Percentiles rank a stretch among this genome's conserved stretches.
Evolutionary conservation across 2,113 vertebrate genomes (phyloP).

Genomic region (Bubo scandiacus): DNA sequence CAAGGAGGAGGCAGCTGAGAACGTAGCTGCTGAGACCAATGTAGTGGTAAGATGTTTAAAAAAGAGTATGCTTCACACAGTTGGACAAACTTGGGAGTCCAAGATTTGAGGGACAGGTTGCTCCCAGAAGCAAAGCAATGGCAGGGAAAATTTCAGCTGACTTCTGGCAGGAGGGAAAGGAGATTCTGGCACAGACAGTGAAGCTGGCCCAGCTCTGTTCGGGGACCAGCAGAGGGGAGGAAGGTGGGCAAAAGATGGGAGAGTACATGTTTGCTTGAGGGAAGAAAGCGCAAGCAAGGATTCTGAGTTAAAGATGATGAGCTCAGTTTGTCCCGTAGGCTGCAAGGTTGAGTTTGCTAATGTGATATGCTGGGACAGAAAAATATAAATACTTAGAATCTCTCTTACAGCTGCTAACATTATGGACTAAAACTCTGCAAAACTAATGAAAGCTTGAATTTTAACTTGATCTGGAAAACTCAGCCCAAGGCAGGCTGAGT

Average conservation of each 20-base stretch:
- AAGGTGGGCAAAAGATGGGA: background rate
- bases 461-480: background rate
- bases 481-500: background rate
- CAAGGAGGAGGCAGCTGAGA: background rate
- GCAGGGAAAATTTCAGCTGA: background rate
- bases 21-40: fast-evolving
- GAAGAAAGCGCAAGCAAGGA: background rate
- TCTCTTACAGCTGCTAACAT: background rate
- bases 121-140: background rate
- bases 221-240: background rate
- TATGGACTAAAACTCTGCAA: background rate
- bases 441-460: background rate
- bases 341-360: background rate
- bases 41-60: background rate
- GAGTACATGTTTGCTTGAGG: fast-evolving
- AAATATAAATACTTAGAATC: background rate
- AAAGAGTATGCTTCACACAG: background rate
- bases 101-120: background rate
- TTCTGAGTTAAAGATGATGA: background rate
- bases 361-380: background rate
- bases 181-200: background rate
- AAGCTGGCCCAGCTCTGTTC: background rate
- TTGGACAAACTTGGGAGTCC: background rate
- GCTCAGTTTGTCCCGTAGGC: background rate
- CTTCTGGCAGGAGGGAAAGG: background rate